phyloP scores from a whole-genome alignment of 2,888 invertebrate species.

The Apotomis turbidana region DNA sequence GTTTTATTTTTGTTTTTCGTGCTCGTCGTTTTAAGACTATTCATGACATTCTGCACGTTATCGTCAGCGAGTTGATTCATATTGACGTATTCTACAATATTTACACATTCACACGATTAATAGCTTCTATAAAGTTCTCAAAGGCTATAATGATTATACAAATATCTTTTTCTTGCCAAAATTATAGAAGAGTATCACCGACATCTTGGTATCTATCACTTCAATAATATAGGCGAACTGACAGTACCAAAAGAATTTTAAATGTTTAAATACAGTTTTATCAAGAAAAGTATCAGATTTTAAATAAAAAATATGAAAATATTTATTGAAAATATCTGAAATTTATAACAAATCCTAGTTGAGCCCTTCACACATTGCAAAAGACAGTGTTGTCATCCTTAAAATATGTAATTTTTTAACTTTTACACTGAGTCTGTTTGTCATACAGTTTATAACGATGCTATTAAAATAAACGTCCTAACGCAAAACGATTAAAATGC shows the following conservation, averaged over 20 bases:
- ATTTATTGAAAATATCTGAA: slow-evolving; percentile 62
- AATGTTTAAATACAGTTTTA: slow-evolving; percentile 53
- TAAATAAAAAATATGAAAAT: slow-evolving; percentile 64
- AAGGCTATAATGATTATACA: slow-evolving; percentile 67
- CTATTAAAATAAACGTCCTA: not conserved
- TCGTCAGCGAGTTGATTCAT: slow-evolving; percentile 77
- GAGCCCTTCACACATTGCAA: slow-evolving; percentile 77
- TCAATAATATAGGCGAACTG: slow-evolving; percentile 57
- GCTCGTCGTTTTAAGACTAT: slow-evolving; percentile 72
- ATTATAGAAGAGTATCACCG: slow-evolving; percentile 77
- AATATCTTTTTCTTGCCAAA: slow-evolving; percentile 78
- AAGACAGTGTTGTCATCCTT: slow-evolving; percentile 56
- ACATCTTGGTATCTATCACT: slow-evolving; percentile 77
- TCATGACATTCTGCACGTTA: slow-evolving; percentile 72
- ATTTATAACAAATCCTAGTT: slow-evolving; percentile 60
- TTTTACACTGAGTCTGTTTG: not conserved
- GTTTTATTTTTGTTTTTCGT: slow-evolving; percentile 77
- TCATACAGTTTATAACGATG: slow-evolving; percentile 10
- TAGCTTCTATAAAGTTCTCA: slow-evolving; percentile 67
- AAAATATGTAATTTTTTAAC: slow-evolving; percentile 35
- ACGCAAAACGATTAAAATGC: not conserved
- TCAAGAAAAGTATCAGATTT: slow-evolving; percentile 54
- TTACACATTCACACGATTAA: slow-evolving; percentile 73
- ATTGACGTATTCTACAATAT: slow-evolving; percentile 67
- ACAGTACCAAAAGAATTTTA: slow-evolving; percentile 53